Evolutionary conservation across 2,797 vertebrate genomes (phyloP), one percentile per base, ranked within the genome.

Genomic region (Hippopotamyrus pictus): DNA sequence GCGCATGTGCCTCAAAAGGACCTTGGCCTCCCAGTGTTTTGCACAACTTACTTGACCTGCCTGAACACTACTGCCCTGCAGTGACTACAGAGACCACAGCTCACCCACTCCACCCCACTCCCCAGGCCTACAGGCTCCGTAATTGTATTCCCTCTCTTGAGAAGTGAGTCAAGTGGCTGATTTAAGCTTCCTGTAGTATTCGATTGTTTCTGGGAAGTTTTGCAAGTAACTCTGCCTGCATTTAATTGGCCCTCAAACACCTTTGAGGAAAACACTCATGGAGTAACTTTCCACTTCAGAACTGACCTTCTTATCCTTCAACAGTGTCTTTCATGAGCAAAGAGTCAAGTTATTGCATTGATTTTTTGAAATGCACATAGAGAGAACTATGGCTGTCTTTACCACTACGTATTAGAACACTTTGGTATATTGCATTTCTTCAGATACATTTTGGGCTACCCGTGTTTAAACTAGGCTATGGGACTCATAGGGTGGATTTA

Each of bases 1-100:
- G 37, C 14, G 29, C 33, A n/a, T 85, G 85, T 92, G 91, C 91
- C 89, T 92, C 11, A 54, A 50, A 41, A 62, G 25, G 84, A 5
- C n/a, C 19, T 53, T 44, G 50, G 14, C 82, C 82, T 85, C n/a
- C 82, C 44, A 86, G 33, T 51, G 5, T 51, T 85, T 22, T 85
- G 41, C 29, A 57, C 29, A 87, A 87, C 51, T 5, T 33, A 37
- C 6, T 51, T 37, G 17, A 85, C 48, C 50, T 25, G 25, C 84
- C 84, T 57, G 86, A 44, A 51, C 29, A 57, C 33, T 19, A 59
- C 25, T n/a, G 53, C 51, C 51, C 53, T 44, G 51, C 85, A 37
- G 53, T 59, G 53, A 87, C 25, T 87, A 37, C 17, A 57, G 33
- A 41, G 22, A 51, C 11, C 85, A 37, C 53, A 59, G 14, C 84